Conservation (phyloP, 92 coral and sea anemone species). For the Blastomussa wellsi region DNA sequence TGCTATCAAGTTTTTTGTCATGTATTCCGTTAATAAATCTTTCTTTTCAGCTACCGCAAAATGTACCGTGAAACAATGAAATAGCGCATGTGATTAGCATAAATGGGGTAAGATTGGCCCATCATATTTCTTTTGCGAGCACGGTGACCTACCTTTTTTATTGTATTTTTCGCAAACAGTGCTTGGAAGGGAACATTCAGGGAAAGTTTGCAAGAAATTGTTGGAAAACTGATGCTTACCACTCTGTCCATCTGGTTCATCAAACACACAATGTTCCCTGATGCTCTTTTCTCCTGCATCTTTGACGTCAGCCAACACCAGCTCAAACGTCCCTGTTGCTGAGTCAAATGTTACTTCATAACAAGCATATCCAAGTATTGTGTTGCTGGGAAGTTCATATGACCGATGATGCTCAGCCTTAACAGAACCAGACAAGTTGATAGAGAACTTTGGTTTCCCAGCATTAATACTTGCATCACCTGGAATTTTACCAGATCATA, state of each 20-base stretch:
- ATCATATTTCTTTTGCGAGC: too few species aligned
- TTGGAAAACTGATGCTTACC: conserved; percentile 21
- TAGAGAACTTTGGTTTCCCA: conserved; percentile 56
- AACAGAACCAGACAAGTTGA: conserved; percentile 66
- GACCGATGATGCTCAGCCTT: conserved; percentile 76
- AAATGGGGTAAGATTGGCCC: too few species aligned
- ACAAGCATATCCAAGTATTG: conserved; percentile 86
- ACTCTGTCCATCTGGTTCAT: conserved; percentile 77
- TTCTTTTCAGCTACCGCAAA: too few species aligned
- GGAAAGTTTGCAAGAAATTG: too few species aligned
- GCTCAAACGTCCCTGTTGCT: conserved; percentile 68
- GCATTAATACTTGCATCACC: conserved; percentile 67
- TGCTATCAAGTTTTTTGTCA: too few species aligned
- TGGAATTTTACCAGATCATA: conserved; percentile 4
- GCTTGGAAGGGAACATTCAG: too few species aligned
- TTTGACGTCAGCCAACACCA: conserved; percentile 65
- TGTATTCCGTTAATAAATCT: too few species aligned
- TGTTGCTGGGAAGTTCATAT: conserved; percentile 78
- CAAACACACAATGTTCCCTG: conserved; percentile 38
- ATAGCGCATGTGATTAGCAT: too few species aligned
- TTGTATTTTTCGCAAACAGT: too few species aligned
- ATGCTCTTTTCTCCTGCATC: conserved; percentile 50
- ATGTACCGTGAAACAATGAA: too few species aligned
- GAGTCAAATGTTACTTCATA: conserved; percentile 59
- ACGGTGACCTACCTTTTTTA: too few species aligned